Conservation (phyloP, 1,140 invertebrate genomes). For the Meloidogyne chitwoodi region DNA sequence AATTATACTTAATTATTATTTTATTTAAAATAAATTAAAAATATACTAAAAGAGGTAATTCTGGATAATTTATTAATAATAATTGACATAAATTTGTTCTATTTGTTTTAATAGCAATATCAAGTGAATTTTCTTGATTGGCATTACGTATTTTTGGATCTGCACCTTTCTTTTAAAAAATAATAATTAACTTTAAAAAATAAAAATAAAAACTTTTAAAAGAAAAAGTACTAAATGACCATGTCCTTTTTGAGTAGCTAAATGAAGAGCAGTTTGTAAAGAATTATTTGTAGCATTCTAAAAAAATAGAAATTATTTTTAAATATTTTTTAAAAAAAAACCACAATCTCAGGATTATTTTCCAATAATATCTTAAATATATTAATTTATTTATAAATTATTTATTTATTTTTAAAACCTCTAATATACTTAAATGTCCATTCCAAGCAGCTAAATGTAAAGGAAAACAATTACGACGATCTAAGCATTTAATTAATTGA, state of each 20-base stretch:
- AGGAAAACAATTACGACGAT: conserved; percentile 84
- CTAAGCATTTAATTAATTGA: conserved; percentile 68
- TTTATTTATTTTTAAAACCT: conserved; percentile 81
- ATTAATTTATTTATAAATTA: conserved; percentile 70
- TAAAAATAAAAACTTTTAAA: conserved; percentile 63
- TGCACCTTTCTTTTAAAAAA: conserved; percentile 70
- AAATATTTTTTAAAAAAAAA: not conserved
- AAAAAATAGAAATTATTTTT: not conserved
- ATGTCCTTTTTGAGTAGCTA: conserved; percentile 89
- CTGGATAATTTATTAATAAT: conserved; percentile 42
- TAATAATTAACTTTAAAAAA: not conserved
- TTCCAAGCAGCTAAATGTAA: conserved; percentile 89
- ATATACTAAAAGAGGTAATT: conserved; percentile 38
- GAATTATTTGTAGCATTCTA: conserved; percentile 73
- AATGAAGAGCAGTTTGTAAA: conserved; percentile 86
- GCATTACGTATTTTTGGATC: conserved; percentile 84
- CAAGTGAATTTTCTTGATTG: conserved; percentile 82
- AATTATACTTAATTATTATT: too few relatives aligned
- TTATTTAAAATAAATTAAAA: too few relatives aligned
- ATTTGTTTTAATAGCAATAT: conserved; percentile 79
- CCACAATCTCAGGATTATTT: conserved; percentile 25
- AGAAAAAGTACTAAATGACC: conserved; percentile 80
- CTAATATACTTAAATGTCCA: conserved; percentile 86
- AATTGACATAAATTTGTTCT: conserved; percentile 71
- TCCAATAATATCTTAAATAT: conserved; percentile 45